These are phyloP conservation scores for Sialia sialis DNA, from an alignment of 2,113 vertebrate species.

Conservation along the genomic window DNA sequence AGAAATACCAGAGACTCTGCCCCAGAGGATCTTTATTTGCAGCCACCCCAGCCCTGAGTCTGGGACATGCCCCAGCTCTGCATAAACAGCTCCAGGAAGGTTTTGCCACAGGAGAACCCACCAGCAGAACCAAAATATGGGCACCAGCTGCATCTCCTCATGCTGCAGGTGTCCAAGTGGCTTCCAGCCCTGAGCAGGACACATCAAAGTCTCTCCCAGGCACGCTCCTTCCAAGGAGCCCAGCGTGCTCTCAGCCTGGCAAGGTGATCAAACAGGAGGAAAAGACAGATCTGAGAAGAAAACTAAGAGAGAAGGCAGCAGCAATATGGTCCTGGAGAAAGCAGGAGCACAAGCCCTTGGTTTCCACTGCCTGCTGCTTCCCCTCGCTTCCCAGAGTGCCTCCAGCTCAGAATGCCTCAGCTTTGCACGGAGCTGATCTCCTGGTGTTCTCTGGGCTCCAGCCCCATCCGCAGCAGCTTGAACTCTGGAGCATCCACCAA, in stretches of 20 bases:
- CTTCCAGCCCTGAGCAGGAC: not conserved
- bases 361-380: not conserved
- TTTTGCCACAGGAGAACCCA: not conserved
- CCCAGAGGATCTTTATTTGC: not conserved
- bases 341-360: not conserved
- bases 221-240: not conserved
- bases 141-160: not conserved
- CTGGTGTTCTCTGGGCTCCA: not conserved
- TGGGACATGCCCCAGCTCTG: not conserved
- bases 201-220: not conserved
- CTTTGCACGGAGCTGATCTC: not conserved
- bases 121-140: not conserved
- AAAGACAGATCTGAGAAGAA: not conserved
- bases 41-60: not conserved
- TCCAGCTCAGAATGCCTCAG: not conserved
- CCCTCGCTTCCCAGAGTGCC: not conserved
- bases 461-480: not conserved
- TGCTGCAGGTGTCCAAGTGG: not conserved
- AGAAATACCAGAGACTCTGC: not conserved
- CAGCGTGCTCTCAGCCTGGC: not conserved
- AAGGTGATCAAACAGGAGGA: fast-evolving
- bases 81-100: not conserved
- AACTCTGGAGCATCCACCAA: not conserved
- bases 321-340: not conserved
- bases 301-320: not conserved